These are phyloP conservation scores for Crambe crambe DNA, from an alignment of 37 sponge, comb jelly and placozoan genomes.

Conservation along the genomic window DNA sequence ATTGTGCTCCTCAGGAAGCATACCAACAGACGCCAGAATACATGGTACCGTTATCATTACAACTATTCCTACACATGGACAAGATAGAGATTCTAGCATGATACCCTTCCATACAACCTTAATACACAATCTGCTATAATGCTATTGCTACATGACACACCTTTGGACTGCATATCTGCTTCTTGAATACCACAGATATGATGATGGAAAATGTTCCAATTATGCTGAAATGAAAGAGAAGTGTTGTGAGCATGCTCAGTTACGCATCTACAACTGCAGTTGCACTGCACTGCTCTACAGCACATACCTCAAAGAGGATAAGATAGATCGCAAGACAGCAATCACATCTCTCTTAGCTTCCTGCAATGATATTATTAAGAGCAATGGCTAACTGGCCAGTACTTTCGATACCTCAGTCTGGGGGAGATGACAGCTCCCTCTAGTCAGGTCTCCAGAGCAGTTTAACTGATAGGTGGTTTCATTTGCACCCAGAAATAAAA, in stretches of 20 bases:
- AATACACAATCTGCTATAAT: too few relatives aligned
- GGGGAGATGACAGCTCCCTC: slow-evolving; percentile 7
- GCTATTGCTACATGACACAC: too few relatives aligned
- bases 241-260: neutral
- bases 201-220: slow-evolving; percentile 39
- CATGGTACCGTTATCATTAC: too few relatives aligned
- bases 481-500: too few relatives aligned
- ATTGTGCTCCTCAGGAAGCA: too few relatives aligned
- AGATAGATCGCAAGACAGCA: slow-evolving; percentile 4
- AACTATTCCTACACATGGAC: too few relatives aligned
- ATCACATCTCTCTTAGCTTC: slow-evolving; percentile 29
- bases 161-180: slow-evolving; percentile 43
- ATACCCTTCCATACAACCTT: too few relatives aligned
- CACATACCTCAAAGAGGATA: slow-evolving; percentile 27
- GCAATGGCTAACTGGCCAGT: too few relatives aligned
- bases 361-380: too few relatives aligned
- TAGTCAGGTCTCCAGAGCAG: slow-evolving; percentile 2
- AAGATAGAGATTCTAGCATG: too few relatives aligned
- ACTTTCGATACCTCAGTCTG: slow-evolving; percentile 11
- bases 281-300: neutral
- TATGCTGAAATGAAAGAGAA: slow-evolving; percentile 9
- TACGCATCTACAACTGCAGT: neutral
- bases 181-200: slow-evolving; percentile 20
- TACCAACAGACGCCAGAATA: too few relatives aligned
- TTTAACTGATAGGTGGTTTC: too few relatives aligned